phyloP scores from a whole-genome alignment of 2,113 vertebrate species.

The Amia ocellicauda region DNA sequence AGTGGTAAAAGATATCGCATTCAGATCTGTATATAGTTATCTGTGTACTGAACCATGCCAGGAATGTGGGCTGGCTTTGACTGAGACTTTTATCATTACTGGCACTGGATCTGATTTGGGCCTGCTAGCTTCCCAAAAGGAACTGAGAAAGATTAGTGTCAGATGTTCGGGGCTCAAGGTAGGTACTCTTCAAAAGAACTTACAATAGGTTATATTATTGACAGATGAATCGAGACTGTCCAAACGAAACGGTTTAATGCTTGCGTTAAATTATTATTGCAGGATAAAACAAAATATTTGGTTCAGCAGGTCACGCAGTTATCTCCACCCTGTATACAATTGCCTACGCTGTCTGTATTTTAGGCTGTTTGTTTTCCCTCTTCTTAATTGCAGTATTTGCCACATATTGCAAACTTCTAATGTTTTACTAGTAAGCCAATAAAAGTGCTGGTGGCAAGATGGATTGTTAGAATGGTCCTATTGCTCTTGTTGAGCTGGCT shows the following conservation, averaged over 20 bases:
- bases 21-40: conserved; percentile 57
- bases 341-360: no score
- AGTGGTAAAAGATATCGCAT: conserved; percentile 34
- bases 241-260: neutral
- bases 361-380: no score
- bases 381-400: no score
- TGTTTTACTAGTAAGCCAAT: no score
- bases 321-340: no score
- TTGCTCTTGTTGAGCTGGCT: no score
- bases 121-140: conserved; percentile 53
- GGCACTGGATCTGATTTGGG: conserved; percentile 60
- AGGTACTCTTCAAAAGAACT: conserved; percentile 38
- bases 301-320: neutral
- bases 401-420: no score
- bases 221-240: neutral
- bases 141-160: conserved; percentile 59
- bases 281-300: neutral
- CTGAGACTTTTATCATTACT: conserved; percentile 36
- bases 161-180: conserved; percentile 53
- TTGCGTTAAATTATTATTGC: neutral
- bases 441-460: no score
- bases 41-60: conserved; percentile 44
- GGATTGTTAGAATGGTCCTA: neutral
- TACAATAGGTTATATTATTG: conserved; percentile 3
- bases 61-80: conserved; percentile 42